Base-by-base conservation (phyloP, 2,797 vertebrate species). In the Nyctalus aviator region DNA sequence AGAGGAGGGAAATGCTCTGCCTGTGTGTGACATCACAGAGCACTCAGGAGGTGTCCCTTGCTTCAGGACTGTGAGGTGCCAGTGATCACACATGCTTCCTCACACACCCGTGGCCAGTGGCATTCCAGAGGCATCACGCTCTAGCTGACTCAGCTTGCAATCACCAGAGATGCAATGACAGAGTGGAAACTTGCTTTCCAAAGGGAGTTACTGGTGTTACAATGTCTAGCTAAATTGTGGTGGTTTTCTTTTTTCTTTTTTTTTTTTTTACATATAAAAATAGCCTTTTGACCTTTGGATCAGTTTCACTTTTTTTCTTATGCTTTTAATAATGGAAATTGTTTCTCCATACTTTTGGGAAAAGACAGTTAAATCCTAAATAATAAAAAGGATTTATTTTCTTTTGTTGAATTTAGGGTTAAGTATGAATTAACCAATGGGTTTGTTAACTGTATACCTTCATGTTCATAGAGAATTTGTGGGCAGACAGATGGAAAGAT, bases 111-210 rank as follows among this genome's bases (percentile, higher is more conserved):
- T 68, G 64, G 50, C 57, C 84, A 32, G 11, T 69, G 44, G 87
- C 89, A 85, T 94, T 91, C 81, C 86, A 77, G 23, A 82, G 89
- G 46, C 48, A 48, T 94, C 84, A 68, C 5, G 0, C 71, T 76
- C 25, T 59, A 84, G 59, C n/a, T 94, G 94, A 95, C 77, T 97
- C 95, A 97, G 69, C 53, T 68, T 41, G 72, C 48, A 89, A 37
- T 95, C 94, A 93, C 1, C 81, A 77, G 27, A 90, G 55, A 30
- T 27, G 48, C 20, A 18, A 23, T 76, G 46, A 64, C 41, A 64
- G 83, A 79, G 75, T 76, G 89, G 86, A 94, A 94, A 92, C 88
- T 92, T 81, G 86, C 18, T 89, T 96, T 79, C 90, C 71, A 79
- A 48, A 84, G 68, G 55, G 53, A 92, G 64, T 92, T 35, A 55